Evolutionary conservation across 2,797 vertebrate genomes (phyloP), one percentile per base, ranked within the genome.

Genomic region (Poecilia velifera): DNA sequence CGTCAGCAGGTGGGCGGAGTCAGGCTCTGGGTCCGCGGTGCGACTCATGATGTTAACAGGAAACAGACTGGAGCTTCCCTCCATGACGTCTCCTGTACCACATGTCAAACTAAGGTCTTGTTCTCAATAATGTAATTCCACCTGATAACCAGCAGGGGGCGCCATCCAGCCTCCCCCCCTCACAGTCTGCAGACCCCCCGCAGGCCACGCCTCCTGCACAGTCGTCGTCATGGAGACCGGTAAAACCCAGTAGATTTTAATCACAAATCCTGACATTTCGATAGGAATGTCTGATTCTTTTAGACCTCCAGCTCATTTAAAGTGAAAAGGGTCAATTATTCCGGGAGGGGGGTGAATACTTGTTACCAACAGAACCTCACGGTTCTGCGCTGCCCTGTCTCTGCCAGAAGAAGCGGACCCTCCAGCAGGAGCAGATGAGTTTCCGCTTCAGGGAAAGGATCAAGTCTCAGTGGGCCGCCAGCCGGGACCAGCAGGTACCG

Each of bases 161-260:
- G 88, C 77, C 92, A 84, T 93, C 94, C 87, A 94, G 93, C 4
- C 90, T 95, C 25, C 90, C 88, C 80, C 84, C 93, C 82, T 92
- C 89, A 81, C 74, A 84, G 22, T 45, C 74, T 71, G 34, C 64
- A n/a, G 94, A 94, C 6, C 72, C 87, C 66, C 87, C 93, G 25
- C 92, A 93, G 68, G 88, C 90, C 79, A 39, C 92, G 72, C 74
- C 92, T 79, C 84, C 91, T 45, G 81, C 79, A 10, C 96, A 95
- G 43, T 77, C 84, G 10, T 94, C 95, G 6, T 94, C 95, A 91
- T 98, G 97, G 97, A 97, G 96, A 96, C 97, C 97, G 97, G 97
- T 98, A 97, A 96, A 94, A 25, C 74, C 45, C 70, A 55, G 14
- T 51, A 77, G 31, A 76, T 14, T 41, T 70, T 41, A n/a, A 43